Conservation (phyloP, 2,888 invertebrate species). For the Parapristionchus giblindavisi region DNA sequence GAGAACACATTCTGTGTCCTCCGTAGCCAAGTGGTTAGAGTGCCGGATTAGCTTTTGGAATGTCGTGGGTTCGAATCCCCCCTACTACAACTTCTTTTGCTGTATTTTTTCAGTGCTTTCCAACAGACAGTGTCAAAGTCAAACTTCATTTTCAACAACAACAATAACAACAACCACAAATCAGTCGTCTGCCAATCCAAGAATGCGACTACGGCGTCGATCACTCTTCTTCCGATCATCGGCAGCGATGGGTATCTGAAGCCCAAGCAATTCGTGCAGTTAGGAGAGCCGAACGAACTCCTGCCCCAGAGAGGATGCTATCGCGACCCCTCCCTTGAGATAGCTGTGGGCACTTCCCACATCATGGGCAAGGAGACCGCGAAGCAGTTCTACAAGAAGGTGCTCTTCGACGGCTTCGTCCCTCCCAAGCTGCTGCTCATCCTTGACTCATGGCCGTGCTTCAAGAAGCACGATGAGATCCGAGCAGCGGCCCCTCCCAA, state of each 20-base stretch:
- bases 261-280: conserved; percentile 6
- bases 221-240: conserved; percentile 5
- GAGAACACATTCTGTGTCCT: too few relatives aligned
- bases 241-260: neutral
- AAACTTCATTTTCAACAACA: too few relatives aligned
- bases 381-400: neutral
- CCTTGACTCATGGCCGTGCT: neutral
- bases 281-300: neutral
- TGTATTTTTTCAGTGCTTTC: too few relatives aligned
- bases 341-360: neutral
- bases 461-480: neutral
- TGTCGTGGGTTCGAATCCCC: too few relatives aligned
- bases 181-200: neutral
- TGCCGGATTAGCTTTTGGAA: too few relatives aligned
- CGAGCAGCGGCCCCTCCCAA: conserved; percentile 5
- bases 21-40: too few relatives aligned
- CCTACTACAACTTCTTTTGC: too few relatives aligned
- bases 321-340: neutral
- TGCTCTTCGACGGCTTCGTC: neutral
- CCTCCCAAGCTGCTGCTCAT: neutral
- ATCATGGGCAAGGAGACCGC: conserved; percentile 6
- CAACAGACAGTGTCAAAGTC: too few relatives aligned
- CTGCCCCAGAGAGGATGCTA: conserved; percentile 9
- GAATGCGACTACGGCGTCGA: neutral
- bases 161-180: too few relatives aligned